These are phyloP conservation scores for Gallinago solitaria DNA, from an alignment of 2,797 vertebrate genomes.

Conservation along the genomic window DNA sequence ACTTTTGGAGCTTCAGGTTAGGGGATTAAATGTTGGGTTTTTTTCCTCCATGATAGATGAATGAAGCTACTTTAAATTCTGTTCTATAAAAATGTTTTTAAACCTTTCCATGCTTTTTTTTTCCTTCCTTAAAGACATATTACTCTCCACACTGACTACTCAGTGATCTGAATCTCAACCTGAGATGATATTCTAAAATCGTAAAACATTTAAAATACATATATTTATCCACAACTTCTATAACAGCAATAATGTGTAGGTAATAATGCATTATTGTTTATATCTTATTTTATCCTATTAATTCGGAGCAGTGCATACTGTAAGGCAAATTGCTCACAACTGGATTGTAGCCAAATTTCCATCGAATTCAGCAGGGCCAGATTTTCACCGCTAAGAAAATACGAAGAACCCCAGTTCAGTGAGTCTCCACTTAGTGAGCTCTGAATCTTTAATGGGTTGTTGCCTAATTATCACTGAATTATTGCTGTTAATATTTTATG, in stretches of 20 bases:
- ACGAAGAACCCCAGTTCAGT: neutral
- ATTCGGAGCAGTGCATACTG: neutral
- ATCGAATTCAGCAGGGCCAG: neutral
- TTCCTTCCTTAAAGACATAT: neutral
- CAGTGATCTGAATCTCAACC: neutral
- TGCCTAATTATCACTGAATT: neutral
- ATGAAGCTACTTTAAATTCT: neutral
- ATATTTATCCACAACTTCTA: neutral
- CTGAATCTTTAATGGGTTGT: neutral
- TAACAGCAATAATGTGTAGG: neutral
- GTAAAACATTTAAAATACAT: neutral
- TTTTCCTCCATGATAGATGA: neutral
- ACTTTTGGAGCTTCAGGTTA: neutral
- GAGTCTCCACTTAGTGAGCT: neutral
- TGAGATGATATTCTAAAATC: neutral
- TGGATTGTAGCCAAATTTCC: neutral
- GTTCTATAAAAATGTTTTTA: neutral
- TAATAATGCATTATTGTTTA: neutral
- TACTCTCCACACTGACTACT: neutral
- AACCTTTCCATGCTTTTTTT: neutral
- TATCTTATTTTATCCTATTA: neutral
- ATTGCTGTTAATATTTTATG: neutral
- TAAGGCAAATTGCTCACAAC: neutral
- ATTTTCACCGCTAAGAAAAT: neutral
- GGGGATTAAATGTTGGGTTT: rapidly evolving